These are phyloP conservation scores for Charina bottae DNA, from an alignment of 2,113 vertebrate species.

Conservation along the genomic window DNA sequence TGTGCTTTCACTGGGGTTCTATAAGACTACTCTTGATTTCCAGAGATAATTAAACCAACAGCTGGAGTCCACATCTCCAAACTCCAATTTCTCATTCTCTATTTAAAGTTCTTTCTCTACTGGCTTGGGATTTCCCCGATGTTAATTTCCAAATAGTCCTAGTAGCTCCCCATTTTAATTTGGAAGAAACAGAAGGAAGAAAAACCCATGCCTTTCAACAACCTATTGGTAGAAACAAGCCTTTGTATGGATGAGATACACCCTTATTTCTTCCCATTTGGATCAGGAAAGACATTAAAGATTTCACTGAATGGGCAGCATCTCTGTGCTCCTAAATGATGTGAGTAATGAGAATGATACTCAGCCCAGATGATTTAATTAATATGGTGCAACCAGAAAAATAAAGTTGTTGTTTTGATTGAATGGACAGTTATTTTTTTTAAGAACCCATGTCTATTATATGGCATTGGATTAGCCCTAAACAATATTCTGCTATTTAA, in stretches of 20 bases:
- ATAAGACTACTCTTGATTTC: slow-evolving; percentile 29
- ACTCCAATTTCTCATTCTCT: neutral
- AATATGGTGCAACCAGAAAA: neutral
- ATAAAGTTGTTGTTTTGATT: neutral
- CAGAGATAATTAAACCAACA: neutral
- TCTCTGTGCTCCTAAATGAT: neutral
- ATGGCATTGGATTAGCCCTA: neutral
- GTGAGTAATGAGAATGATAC: neutral
- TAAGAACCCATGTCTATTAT: neutral
- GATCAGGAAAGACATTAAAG: neutral
- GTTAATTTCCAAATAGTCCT: neutral
- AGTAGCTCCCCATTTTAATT: neutral
- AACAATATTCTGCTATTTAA: neutral
- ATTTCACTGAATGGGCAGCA: neutral
- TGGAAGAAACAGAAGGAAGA: neutral
- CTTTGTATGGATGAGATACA: neutral
- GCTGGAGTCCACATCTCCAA: slow-evolving; percentile 14
- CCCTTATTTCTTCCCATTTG: neutral
- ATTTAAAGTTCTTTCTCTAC: neutral
- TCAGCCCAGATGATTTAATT: neutral
- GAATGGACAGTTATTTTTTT: neutral
- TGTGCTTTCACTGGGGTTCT: neutral
- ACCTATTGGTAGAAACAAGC: neutral
- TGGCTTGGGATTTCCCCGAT: neutral
- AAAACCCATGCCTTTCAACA: neutral